Percentiles rank a stretch among this genome's conserved stretches.
phyloP scores from a whole-genome alignment of 2,888 invertebrate genomes.

The Pollenia griseotomentosa region DNA sequence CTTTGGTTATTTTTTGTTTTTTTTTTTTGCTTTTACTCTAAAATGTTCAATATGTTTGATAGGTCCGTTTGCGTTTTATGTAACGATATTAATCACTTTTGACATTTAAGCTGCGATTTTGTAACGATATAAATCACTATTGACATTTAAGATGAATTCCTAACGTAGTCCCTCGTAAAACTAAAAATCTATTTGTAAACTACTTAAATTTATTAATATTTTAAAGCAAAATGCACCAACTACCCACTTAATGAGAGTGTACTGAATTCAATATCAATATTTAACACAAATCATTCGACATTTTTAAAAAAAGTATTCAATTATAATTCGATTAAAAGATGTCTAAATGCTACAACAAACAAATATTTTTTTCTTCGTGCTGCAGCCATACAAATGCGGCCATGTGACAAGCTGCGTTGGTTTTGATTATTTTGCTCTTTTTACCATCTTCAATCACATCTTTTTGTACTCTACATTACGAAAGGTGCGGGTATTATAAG shows the following conservation, averaged over 20 bases:
- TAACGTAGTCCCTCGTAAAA: background rate
- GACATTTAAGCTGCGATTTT: too few relatives aligned
- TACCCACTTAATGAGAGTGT: background rate
- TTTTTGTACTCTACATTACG: too few relatives aligned
- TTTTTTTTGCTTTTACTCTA: too few relatives aligned
- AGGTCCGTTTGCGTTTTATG: too few relatives aligned
- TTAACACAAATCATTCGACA: background rate
- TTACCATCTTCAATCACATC: background rate
- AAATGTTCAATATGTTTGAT: too few relatives aligned
- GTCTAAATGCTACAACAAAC: constrained; percentile 37
- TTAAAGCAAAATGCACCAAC: background rate
- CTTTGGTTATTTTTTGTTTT: too few relatives aligned
- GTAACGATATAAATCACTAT: too few relatives aligned
- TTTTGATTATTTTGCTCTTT: constrained; percentile 15
- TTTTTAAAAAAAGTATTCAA: constrained; percentile 45
- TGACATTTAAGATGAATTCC: too few relatives aligned
- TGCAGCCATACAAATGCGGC: background rate
- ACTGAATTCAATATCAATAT: background rate
- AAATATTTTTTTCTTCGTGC: background rate
- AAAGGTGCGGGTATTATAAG: too few relatives aligned
- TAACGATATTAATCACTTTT: too few relatives aligned
- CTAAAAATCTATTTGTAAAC: background rate
- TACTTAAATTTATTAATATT: background rate
- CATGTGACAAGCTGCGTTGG: constrained; percentile 44
- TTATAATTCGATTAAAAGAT: constrained; percentile 59